Evolutionary conservation across 2,888 invertebrate genomes (phyloP).

Genomic region (Temnothorax ravouxi): DNA sequence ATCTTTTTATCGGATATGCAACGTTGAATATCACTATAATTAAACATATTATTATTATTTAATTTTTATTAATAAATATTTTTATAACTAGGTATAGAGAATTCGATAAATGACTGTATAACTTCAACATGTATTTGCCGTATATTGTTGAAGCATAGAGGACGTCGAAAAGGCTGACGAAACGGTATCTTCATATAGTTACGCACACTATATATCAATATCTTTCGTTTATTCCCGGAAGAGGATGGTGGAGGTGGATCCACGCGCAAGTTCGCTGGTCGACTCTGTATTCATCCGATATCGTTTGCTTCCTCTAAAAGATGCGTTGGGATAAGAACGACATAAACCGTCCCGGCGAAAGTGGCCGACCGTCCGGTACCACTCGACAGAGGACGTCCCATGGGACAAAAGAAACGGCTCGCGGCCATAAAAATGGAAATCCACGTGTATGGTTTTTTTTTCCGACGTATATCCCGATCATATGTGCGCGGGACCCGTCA

Average conservation of each 20-base stretch:
- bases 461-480: constrained; percentile 56
- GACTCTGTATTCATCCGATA: constrained; percentile 38
- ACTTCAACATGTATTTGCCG: background rate
- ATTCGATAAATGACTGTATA: background rate
- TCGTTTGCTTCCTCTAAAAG: constrained; percentile 2
- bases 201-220: background rate
- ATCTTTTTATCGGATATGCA: background rate
- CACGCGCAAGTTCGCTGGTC: background rate
- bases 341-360: constrained; percentile 14
- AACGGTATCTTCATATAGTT: constrained; percentile 1
- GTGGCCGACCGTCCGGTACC: constrained; percentile 1
- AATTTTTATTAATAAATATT: background rate
- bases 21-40: background rate
- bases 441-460: constrained; percentile 69
- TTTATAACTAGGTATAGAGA: background rate
- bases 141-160: background rate
- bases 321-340: constrained; percentile 22
- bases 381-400: constrained; percentile 47
- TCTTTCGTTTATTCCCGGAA: background rate
- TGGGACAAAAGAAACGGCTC: constrained; percentile 68
- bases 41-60: background rate
- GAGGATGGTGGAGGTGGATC: background rate
- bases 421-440: constrained; percentile 79
- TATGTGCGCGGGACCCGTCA: constrained; percentile 62
- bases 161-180: constrained; percentile 7